Percentiles rank a stretch among this genome's conserved stretches.
phyloP scores from a whole-genome alignment of 2,888 invertebrate species.

The Drosophila bunnanda region DNA sequence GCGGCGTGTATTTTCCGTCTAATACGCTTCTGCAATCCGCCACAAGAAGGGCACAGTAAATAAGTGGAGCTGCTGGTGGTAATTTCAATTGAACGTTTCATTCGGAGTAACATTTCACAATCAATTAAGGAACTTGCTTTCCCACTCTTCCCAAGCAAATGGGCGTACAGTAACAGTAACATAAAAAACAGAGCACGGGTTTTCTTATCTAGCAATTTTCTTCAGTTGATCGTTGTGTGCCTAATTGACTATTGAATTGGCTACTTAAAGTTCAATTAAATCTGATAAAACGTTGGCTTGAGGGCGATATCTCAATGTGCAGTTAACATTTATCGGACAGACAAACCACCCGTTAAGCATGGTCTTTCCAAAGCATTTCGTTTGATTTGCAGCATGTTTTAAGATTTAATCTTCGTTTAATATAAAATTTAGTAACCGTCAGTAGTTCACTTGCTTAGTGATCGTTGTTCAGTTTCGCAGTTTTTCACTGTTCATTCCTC shows the following conservation, averaged over 20 bases:
- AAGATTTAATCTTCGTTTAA: background rate
- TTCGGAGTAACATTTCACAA: conserved; percentile 18
- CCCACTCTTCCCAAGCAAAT: background rate
- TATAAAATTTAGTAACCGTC: background rate
- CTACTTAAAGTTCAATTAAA: conserved; percentile 1
- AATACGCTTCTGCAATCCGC: background rate
- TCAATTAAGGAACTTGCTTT: conserved; percentile 23
- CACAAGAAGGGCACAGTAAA: background rate
- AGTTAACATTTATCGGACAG: background rate
- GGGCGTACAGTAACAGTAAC: background rate
- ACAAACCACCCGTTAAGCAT: background rate
- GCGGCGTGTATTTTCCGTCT: background rate
- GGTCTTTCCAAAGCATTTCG: too few relatives aligned
- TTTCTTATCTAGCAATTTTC: background rate
- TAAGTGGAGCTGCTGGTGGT: conserved; percentile 17
- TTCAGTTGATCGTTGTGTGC: background rate
- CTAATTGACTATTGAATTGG: conserved; percentile 8
- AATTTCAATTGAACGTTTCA: conserved; percentile 19
- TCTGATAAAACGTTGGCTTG: background rate
- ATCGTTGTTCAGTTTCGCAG: too few relatives aligned
- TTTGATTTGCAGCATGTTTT: background rate
- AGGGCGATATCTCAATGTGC: background rate
- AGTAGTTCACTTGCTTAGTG: too few relatives aligned
- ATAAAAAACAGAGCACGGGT: conserved; percentile 1
- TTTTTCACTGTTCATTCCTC: too few relatives aligned